These are phyloP conservation scores for Phania funesta DNA, from an alignment of 2,888 invertebrate species.

Conservation along the genomic window DNA sequence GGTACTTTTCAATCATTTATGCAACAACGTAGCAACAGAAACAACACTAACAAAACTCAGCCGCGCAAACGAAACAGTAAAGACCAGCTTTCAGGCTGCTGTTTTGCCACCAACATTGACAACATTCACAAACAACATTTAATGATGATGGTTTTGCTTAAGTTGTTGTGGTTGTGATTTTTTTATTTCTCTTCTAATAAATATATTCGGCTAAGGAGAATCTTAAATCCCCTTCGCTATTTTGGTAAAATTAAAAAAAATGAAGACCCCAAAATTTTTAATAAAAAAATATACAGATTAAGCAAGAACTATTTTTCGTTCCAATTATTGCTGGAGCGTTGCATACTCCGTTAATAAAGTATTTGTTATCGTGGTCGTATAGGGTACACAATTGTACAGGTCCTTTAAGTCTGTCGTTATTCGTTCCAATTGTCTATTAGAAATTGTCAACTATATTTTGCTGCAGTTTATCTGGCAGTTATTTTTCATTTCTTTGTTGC, in stretches of 20 bases:
- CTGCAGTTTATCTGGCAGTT: conserved; percentile 12
- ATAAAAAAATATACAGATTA: too few relatives aligned
- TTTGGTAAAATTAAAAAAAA: too few relatives aligned
- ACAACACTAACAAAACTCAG: background rate
- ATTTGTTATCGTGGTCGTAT: background rate
- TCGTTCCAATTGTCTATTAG: conserved; percentile 16
- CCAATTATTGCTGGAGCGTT: too few relatives aligned
- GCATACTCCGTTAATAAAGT: too few relatives aligned
- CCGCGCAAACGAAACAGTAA: background rate
- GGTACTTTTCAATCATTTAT: conserved; percentile 62
- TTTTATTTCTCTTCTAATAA: background rate
- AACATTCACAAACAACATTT: conserved; percentile 29
- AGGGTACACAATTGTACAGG: background rate
- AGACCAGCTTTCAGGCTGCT: conserved; percentile 8
- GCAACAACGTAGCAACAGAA: conserved; percentile 12
- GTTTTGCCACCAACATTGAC: conserved; percentile 60
- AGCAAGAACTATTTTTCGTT: too few relatives aligned
- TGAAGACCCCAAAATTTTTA: too few relatives aligned
- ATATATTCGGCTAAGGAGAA: too few relatives aligned
- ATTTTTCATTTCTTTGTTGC: conserved; percentile 3
- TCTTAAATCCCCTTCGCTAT: too few relatives aligned
- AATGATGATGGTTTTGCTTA: conserved; percentile 27
- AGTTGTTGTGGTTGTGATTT: background rate
- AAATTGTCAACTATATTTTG: conserved; percentile 31
- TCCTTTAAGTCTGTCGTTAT: conserved; percentile 11